Conservation (phyloP, 2,113 vertebrate genomes). For the Tetrax tetrax region DNA sequence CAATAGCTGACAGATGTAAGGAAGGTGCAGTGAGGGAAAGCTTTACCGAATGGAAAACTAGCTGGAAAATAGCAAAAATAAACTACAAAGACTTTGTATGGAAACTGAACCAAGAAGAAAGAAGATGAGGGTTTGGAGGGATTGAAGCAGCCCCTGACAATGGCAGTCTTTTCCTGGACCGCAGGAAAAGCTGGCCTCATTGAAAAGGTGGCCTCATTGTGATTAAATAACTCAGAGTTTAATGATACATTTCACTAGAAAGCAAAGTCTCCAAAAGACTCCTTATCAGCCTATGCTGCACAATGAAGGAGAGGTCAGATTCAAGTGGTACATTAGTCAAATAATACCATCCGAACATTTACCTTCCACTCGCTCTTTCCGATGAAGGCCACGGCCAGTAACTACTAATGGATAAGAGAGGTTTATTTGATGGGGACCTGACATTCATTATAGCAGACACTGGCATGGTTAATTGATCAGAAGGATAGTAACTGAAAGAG, state of each 20-base stretch:
- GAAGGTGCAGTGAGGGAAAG: background rate
- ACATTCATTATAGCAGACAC: background rate
- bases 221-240: background rate
- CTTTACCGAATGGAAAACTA: background rate
- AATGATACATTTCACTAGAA: slow-evolving; percentile 9
- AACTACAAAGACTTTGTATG: background rate
- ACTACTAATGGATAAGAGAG: background rate
- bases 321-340: slow-evolving; percentile 22
- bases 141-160: background rate
- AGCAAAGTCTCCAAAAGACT: background rate
- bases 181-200: background rate
- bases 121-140: background rate
- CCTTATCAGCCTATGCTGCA: background rate
- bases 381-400: background rate
- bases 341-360: background rate
- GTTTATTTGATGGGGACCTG: slow-evolving; percentile 21
- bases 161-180: background rate
- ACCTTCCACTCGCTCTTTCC: background rate
- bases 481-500: background rate
- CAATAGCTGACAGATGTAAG: background rate
- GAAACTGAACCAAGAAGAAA: background rate
- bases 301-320: background rate
- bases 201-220: background rate
- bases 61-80: background rate
- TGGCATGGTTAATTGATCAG: slow-evolving; percentile 28